phyloP scores from a whole-genome alignment of 2,888 invertebrate genomes.

The Dione juno region DNA sequence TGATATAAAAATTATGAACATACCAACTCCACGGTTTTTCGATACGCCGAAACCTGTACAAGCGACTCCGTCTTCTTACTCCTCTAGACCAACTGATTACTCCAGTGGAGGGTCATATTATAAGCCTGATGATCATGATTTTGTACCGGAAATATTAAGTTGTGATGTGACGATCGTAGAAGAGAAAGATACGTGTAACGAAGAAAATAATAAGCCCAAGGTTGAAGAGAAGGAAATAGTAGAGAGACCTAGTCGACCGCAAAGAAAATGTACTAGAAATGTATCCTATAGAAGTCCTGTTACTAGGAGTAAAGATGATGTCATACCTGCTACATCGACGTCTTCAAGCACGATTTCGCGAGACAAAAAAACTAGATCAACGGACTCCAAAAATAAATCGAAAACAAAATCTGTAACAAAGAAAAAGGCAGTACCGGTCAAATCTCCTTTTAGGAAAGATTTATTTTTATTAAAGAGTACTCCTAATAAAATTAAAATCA shows the following conservation, averaged over 20 bases:
- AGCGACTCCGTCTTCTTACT: slow-evolving; percentile 74
- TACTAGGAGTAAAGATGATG: slow-evolving; percentile 53
- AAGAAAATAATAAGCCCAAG: slow-evolving; percentile 44
- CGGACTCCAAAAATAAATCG: slow-evolving; percentile 27
- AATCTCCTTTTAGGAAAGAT: slow-evolving; percentile 63
- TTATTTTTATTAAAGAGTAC: slow-evolving; percentile 36
- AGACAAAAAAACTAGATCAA: slow-evolving; percentile 50
- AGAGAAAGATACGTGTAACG: slow-evolving; percentile 47
- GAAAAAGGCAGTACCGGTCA: slow-evolving; percentile 44
- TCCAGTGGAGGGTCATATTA: slow-evolving; percentile 86
- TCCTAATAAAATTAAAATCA: slow-evolving; percentile 69
- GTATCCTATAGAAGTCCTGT: slow-evolving; percentile 65
- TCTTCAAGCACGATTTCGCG: slow-evolving; percentile 50
- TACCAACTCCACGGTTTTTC: slow-evolving; percentile 83
- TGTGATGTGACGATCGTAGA: slow-evolving; percentile 51
- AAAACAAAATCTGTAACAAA: slow-evolving; percentile 34
- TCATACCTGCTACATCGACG: slow-evolving; percentile 55
- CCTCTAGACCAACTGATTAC: slow-evolving; percentile 82
- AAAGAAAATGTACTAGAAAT: slow-evolving; percentile 74
- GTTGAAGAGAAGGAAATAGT: slow-evolving; percentile 45
- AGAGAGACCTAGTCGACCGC: slow-evolving; percentile 60
- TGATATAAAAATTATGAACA: slow-evolving; percentile 83
- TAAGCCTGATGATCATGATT: slow-evolving; percentile 85
- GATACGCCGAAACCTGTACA: slow-evolving; percentile 66
- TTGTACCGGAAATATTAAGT: slow-evolving; percentile 60